Percentiles rank a stretch among this genome's conserved stretches.
Conservation (phyloP, 53 echinoderm and acorn worm genomes). For the Holothuria scabra region DNA sequence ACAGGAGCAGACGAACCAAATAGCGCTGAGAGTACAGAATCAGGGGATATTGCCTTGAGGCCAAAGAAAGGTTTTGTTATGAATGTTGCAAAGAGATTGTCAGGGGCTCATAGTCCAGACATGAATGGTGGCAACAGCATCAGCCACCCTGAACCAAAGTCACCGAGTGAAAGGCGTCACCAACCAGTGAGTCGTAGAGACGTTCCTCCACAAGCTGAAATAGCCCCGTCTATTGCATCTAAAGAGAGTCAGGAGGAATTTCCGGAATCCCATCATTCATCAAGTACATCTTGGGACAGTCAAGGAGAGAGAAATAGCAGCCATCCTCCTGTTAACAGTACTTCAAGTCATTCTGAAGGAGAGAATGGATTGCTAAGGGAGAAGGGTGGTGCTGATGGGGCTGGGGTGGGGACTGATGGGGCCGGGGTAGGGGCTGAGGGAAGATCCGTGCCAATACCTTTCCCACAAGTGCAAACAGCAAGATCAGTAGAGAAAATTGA, state of each 20-base stretch:
- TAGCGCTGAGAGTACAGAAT: constrained; percentile 31
- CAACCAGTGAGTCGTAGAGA: constrained; percentile 32
- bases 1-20: constrained; percentile 1
- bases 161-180: constrained; percentile 24
- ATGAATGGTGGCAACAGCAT: constrained; percentile 20
- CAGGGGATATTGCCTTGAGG: constrained; percentile 42
- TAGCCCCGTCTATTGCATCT: constrained; percentile 38
- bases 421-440: neutral
- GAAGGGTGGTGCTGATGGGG: neutral
- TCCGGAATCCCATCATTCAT: constrained; percentile 15
- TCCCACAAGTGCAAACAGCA: constrained; percentile 9
- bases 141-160: constrained; percentile 13
- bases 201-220: constrained; percentile 46
- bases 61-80: constrained; percentile 51
- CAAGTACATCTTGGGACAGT: constrained; percentile 35
- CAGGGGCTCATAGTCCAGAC: constrained; percentile 46
- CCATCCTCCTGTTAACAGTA: neutral
- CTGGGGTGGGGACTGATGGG: neutral
- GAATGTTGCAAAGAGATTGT: constrained; percentile 35
- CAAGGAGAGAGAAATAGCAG: neutral
- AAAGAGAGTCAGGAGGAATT: constrained; percentile 22
- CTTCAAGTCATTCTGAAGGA: constrained; percentile 6
- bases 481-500: constrained; percentile 39
- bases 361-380: constrained; percentile 29
- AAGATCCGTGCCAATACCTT: neutral